Evolutionary conservation across 2,113 vertebrate species (phyloP), one percentile per base, ranked within the genome.

Genomic region (Xiphophorus couchianus): DNA sequence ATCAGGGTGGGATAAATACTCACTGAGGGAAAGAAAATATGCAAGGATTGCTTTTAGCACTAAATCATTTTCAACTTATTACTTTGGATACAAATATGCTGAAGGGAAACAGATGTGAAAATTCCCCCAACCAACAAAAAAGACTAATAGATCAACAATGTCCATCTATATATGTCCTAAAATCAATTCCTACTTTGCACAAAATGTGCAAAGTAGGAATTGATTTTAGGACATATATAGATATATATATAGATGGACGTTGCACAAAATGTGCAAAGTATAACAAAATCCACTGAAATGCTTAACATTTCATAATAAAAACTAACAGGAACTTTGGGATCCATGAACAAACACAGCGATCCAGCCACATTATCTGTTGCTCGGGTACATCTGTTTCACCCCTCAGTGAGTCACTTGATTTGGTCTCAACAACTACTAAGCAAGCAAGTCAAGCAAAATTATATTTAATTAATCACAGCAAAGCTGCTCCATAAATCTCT

Each of bases 321-420:
- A 82, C 70, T 60, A 84, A 92, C 86, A 91, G 48, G 78, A 87
- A 88, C 88, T 87, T 89, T 88, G 68, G 62, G 73, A 91, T 81
- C 14, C 44, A 68, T 82, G 90, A 90, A 92, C 74, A 92, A 58
- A 15, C 74, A 84, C 27, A 33, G 58, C 58, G 88, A 78, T 35
- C 87, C 4, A 13, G n/a, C 76, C 27, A 31, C 73, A 29, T 27
- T 10, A 63, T 60, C 60, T 62, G 48, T 48, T 39, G 39, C 9
- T 27, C 62, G 3, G 35, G 48, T 29, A 48, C 73, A 78, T 77
- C 54, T 76, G 74, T 82, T 86, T 79, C 35, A 37, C 35, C 72
- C 66, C 73, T 48, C n/a, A 58, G 5, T 80, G 79, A 83, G 30
- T 84, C 78, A 76, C 44, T 67, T 48, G 8, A 27, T 81, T 78